Evolutionary conservation across 2,113 vertebrate genomes (phyloP), one percentile per base, ranked within the genome.

Genomic region (Romanogobio albipinnatus): DNA sequence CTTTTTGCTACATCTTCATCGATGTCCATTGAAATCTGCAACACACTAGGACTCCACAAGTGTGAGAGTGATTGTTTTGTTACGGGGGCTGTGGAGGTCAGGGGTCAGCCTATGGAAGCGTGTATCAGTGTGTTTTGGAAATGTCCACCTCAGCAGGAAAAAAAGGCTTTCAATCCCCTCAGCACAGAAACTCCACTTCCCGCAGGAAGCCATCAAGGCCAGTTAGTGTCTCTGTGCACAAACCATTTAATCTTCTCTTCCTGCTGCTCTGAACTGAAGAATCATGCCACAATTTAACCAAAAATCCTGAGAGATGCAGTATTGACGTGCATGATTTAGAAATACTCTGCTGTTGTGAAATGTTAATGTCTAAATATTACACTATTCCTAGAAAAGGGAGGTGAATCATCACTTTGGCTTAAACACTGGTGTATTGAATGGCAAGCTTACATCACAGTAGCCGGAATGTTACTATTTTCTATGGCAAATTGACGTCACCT

Each of bases 101-200:
- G 13, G 51, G 81, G 87, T 90, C 91, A 87, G 85, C 89, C 87
- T 14, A 19, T 87, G 74, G 84, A 86, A 84, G 87, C 84, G 53
- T 64, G 75, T 22, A 87, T 83, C 71, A 24, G 47, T 77, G 83
- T 87, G 89, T 22, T 29, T 58, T 91, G 89, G 89, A 93, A 92
- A 92, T 79, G 74, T 92, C 90, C 84, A 87, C 88, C 91, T 91
- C 89, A 91, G 92, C 90, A 80, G 92, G 92, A 93, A 92, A 92
- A 87, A 47, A 33, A 58, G 47, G 56, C 83, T 81, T 81, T 85
- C 80, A 91, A 79, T 79, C 22, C 76, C 58, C 68, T 62, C 26
- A 76, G 76, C 71, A 76, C 79, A 93, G 91, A 93, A 91, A 92
- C 87, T 86, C 89, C 88, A 90, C 87, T 78, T 59, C 82, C 90